Conservation (phyloP, 2,797 vertebrate genomes). For the Clarias laeviceps region DNA sequence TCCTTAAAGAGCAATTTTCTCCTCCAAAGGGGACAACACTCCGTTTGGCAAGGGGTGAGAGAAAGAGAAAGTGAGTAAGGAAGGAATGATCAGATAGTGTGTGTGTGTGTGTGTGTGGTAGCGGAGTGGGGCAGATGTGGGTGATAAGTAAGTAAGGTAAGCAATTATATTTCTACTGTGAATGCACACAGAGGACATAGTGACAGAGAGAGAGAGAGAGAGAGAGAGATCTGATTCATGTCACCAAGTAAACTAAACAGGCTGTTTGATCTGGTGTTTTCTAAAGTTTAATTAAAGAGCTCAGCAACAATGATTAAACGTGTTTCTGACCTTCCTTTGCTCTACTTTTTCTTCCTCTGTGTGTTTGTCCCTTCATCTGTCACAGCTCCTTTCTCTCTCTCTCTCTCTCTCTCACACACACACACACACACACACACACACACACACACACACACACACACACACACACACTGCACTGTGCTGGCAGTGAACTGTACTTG, state of each 20-base stretch:
- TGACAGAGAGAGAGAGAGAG: slow-evolving; percentile 45
- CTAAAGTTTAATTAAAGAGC: slow-evolving; percentile 69
- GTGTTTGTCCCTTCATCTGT: slow-evolving; percentile 36
- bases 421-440: not conserved
- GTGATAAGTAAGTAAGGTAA: slow-evolving; percentile 58
- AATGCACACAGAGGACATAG: slow-evolving; percentile 49
- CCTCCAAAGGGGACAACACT: slow-evolving; percentile 64
- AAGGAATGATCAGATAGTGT: slow-evolving; percentile 52
- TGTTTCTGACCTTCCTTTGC: slow-evolving; percentile 34
- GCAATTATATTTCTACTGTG: slow-evolving; percentile 42
- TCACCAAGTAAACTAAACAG: slow-evolving; percentile 47
- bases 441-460: not conserved
- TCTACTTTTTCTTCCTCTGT: slow-evolving; percentile 36
- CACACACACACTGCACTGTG: slow-evolving; percentile 49
- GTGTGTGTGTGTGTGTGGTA: not conserved
- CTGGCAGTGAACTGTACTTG: slow-evolving; percentile 69
- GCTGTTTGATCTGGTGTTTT: slow-evolving; percentile 69
- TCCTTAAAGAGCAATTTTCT: slow-evolving; percentile 69
- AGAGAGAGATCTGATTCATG: slow-evolving; percentile 25
- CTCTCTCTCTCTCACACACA: slow-evolving; percentile 25
- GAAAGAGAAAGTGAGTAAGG: slow-evolving; percentile 59
- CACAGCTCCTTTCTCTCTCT: slow-evolving; percentile 34
- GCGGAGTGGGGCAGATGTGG: slow-evolving; percentile 41
- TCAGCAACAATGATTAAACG: slow-evolving; percentile 63
- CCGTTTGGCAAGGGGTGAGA: slow-evolving; percentile 61